Evolutionary conservation across 2,113 vertebrate genomes (phyloP), one percentile per base, ranked within the genome.

Genomic region (Suncus etruscus): DNA sequence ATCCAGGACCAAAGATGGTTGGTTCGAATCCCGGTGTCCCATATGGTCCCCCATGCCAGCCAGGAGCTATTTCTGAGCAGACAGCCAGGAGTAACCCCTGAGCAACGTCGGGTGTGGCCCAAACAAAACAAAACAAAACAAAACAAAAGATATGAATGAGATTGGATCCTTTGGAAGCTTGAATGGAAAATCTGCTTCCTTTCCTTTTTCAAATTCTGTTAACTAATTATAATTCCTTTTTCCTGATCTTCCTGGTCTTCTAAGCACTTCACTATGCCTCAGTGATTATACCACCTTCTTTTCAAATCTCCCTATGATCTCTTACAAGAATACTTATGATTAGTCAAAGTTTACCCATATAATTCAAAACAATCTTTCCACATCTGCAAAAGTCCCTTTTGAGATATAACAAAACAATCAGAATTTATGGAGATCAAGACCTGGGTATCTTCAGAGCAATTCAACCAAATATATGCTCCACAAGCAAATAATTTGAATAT

Each of bases 61-160:
- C n/a, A n/a, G n/a, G n/a, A n/a, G n/a, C n/a, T n/a, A n/a, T n/a
- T n/a, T n/a, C n/a, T n/a, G n/a, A n/a, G n/a, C n/a, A n/a, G n/a
- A n/a, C n/a, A n/a, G n/a, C n/a, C n/a, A n/a, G n/a, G n/a, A n/a
- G n/a, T n/a, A n/a, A n/a, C n/a, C n/a, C n/a, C n/a, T n/a, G n/a
- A n/a, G n/a, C n/a, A n/a, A n/a, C n/a, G n/a, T n/a, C n/a, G n/a
- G n/a, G n/a, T n/a, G n/a, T n/a, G n/a, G n/a, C n/a, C n/a, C n/a
- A n/a, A n/a, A n/a, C n/a, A n/a, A n/a, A n/a, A n/a, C n/a, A n/a
- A n/a, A n/a, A n/a, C n/a, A n/a, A n/a, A n/a, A n/a, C n/a, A n/a
- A n/a, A n/a, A n/a, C n/a, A n/a, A n/a, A 76, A 79, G 80, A 61
- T 51, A 54, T 0, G 0, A 48, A 10, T 11, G 73, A 65, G 0